Evolutionary conservation across 2,113 vertebrate species (phyloP).

Genomic region (Beaufortia kweichowensis): DNA sequence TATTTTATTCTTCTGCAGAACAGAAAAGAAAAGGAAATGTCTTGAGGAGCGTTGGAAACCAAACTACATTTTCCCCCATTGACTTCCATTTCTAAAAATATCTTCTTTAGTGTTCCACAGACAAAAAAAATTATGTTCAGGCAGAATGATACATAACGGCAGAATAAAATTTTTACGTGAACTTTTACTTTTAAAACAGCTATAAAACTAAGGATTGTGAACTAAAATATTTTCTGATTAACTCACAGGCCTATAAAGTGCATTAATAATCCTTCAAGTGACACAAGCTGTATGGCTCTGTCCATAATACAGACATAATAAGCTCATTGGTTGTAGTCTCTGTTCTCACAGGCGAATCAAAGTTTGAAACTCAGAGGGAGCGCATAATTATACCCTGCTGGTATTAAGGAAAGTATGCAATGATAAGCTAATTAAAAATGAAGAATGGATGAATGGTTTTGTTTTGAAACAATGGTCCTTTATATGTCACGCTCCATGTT

Average conservation of each 20-base stretch:
- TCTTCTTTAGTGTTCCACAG: too few species aligned
- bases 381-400: slow-evolving; percentile 48
- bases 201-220: too few species aligned
- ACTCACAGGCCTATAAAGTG: slow-evolving; percentile 16
- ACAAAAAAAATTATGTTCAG: too few species aligned
- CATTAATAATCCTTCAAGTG: slow-evolving; percentile 21
- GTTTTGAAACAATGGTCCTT: slow-evolving; percentile 38
- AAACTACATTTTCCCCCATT: too few species aligned
- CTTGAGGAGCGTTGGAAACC: too few species aligned
- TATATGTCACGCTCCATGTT: slow-evolving; percentile 46
- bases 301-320: background rate
- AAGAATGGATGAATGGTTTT: slow-evolving; percentile 32
- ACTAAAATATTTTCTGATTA: background rate
- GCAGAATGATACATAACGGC: too few species aligned
- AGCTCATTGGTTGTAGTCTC: slow-evolving; percentile 25
- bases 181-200: too few species aligned
- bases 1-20: too few species aligned
- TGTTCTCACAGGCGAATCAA: slow-evolving; percentile 32
- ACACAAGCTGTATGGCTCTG: background rate
- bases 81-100: too few species aligned
- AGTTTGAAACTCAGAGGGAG: slow-evolving; percentile 31
- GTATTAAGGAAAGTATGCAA: slow-evolving; percentile 43
- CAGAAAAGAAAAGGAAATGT: too few species aligned
- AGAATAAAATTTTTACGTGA: too few species aligned
- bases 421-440: slow-evolving; percentile 54